Conservation (phyloP, 2,888 invertebrate genomes). For the Oscheius sp. region DNA sequence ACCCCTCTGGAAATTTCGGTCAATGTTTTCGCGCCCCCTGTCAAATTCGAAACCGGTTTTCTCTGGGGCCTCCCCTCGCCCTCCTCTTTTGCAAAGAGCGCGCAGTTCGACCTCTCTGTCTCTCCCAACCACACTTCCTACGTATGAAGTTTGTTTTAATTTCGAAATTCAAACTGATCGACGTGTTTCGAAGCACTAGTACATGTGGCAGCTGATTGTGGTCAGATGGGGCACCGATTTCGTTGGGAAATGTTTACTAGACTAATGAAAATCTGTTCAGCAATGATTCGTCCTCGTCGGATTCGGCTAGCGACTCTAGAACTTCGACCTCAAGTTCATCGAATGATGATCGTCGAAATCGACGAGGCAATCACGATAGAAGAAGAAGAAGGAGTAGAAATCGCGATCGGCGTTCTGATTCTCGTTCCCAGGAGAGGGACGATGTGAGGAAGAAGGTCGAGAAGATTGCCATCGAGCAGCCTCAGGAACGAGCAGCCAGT, state of each 20-base stretch:
- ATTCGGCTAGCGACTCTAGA: neutral
- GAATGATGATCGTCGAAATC: neutral
- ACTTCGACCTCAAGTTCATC: conserved; percentile 4
- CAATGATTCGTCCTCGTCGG: neutral
- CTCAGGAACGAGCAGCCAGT: conserved; percentile 30
- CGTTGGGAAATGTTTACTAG: no score
- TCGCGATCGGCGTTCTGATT: neutral
- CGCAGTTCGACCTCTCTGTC: no score
- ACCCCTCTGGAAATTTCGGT: conserved; percentile 11
- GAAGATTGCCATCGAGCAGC: neutral
- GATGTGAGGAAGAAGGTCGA: neutral
- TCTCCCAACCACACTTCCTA: no score
- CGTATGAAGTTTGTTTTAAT: no score
- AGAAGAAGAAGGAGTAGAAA: neutral
- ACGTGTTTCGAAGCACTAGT: no score
- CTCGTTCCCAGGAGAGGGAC: neutral
- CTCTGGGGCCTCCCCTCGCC: neutral
- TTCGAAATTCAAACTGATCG: no score
- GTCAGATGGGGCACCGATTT: no score
- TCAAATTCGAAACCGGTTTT: conserved; percentile 20
- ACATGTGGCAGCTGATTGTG: no score
- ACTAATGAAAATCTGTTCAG: neutral
- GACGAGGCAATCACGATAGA: neutral
- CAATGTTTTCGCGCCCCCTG: conserved; percentile 15
- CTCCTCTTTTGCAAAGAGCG: no score